Evolutionary conservation across 2,113 vertebrate genomes (phyloP), one percentile per base, ranked within the genome.

Genomic region (Chaetodon trifascialis): DNA sequence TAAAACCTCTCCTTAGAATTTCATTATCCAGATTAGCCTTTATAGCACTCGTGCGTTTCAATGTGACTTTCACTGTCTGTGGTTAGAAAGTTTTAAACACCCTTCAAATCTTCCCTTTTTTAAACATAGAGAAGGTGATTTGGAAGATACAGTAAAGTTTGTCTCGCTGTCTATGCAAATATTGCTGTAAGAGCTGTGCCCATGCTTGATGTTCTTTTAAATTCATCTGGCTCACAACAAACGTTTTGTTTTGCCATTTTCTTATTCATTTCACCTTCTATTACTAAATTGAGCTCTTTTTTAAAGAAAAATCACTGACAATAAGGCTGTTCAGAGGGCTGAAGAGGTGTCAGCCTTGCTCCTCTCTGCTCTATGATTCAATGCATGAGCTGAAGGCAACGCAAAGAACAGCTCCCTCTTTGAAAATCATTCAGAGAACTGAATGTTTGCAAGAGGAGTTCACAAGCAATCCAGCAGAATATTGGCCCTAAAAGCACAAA

Each of bases 11-110:
- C 69, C 66, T 64, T 34, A 6, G 80, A 85, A 82, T 91, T 56
- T 85, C 67, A 85, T 84, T 78, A 83, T 67, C 42, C 52, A 40
- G 66, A 76, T 87, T 74, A 88, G 65, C 56, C 65, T 80, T 83
- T 38, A 70, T 5, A 74, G 34, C 36, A 21, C 17, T 19, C 15
- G 34, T 67, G 69, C 70, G 54, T 81, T 68, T 82, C 51, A 81
- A 44, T 9, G 47, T 47, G 70, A 84, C 76, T 62, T 40, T 21
- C n/a, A 46, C 30, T 65, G 64, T 65, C 15, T 2, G 36, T 25
- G 25, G 5, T 73, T 42, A 17, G 42, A 69, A 80, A 62, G 40
- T 71, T 79, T 60, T 7, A 73, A n/a, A 58, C 2, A 5, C 51
- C 17, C 16, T 82, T 36, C 15, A 11, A 34, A 34, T 15, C 54